phyloP scores from a whole-genome alignment of 2,113 vertebrate genomes.

The Anoura caudifer region DNA sequence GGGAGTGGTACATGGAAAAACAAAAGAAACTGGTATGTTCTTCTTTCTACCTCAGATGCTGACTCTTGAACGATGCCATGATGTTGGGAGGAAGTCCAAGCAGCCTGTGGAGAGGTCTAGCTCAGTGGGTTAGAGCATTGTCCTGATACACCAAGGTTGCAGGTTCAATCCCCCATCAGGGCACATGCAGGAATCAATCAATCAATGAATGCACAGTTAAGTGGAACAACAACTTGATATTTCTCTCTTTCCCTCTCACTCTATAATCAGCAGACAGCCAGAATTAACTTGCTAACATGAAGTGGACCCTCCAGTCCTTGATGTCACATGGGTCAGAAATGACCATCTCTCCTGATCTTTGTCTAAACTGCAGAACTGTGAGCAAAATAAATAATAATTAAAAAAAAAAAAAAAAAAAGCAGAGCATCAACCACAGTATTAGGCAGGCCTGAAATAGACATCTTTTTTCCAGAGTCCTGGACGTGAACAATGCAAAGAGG shows the following conservation, averaged over 20 bases:
- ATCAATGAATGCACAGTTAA: too few species aligned
- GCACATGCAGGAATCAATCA: too few species aligned
- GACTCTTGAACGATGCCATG: background rate
- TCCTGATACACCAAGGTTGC: too few species aligned
- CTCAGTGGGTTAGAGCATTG: too few species aligned
- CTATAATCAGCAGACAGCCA: background rate
- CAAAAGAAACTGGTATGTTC: background rate
- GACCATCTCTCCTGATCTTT: background rate
- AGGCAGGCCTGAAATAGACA: background rate
- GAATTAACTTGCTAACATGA: background rate
- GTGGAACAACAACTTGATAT: too few species aligned
- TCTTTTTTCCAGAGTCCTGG: constrained; percentile 74
- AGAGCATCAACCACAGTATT: constrained; percentile 38
- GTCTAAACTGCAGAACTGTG: background rate
- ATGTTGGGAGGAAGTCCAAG: background rate
- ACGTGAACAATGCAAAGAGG: constrained; percentile 78
- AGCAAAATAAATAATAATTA: too few species aligned
- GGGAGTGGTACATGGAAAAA: too few species aligned
- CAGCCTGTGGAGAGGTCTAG: background rate
- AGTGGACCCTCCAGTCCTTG: background rate
- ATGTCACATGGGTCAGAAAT: background rate
- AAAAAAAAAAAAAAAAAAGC: background rate
- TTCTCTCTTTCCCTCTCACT: too few species aligned
- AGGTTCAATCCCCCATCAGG: too few species aligned
- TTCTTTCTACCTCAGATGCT: background rate